Evolutionary conservation across 2,113 vertebrate genomes (phyloP), one percentile per base, ranked within the genome.

Genomic region (Cyprinodon variegatus): DNA sequence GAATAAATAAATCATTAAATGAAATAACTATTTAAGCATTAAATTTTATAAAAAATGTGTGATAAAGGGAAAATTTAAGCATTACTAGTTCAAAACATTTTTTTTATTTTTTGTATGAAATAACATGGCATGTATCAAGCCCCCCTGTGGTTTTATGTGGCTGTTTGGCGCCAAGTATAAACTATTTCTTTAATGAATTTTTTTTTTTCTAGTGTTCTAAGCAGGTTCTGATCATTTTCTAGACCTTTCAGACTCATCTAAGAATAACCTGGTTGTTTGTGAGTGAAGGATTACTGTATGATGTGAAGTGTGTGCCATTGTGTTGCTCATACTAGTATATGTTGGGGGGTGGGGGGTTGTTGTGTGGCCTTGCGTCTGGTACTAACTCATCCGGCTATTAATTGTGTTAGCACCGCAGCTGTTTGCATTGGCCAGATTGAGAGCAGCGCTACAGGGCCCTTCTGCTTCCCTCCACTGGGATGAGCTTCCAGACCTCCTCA

Each of bases 321-420:
- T 87, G 72, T 74, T 62, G 61, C n/a, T 66, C 57, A 43, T 77
- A 65, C 13, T 38, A 74, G 68, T 46, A 17, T 77, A 22, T 68
- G 63, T 76, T 68, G 7, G 8, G 63, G 65, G 64, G 15, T 50
- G 68, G 41, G 78, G 76, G 71, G 91, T 66, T 13, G 82, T 87
- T 89, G 86, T 89, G 95, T 94, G 94, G 94, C 91, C 94, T 92
- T 93, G 94, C 86, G 96, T 96, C 94, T 97, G 96, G 96, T 96
- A 97, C 94, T 96, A 96, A 97, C 94, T 97, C 96, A 97, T 96
- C 96, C 95, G 95, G 87, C 95, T 96, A 94, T 96, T 97, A 97
- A 98, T 97, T 95, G 94, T 96, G 95, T 96, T 96, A 96, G 95
- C 95, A 93, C 93, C 96, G 94, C 96, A 98, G 96, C 96, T 97